Evolutionary conservation across 2,888 invertebrate species (phyloP).

Genomic region (Hypercompe scribonia): DNA sequence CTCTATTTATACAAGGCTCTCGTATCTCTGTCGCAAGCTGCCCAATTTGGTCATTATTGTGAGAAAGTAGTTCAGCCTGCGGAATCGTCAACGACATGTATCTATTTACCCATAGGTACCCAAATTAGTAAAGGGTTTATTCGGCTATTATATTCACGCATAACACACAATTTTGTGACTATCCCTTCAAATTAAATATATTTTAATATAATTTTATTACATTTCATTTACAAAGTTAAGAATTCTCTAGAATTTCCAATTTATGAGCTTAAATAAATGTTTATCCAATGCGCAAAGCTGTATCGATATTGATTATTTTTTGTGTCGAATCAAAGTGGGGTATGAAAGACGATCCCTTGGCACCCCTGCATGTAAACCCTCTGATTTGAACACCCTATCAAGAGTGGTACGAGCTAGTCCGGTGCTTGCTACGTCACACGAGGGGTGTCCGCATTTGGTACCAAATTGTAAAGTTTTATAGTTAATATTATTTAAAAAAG

Average conservation of each 20-base stretch:
- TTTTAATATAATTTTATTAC: background rate
- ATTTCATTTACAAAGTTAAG: background rate
- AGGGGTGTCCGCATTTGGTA: slow-evolving; percentile 26
- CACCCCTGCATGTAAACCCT: slow-evolving; percentile 42
- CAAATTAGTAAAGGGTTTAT: slow-evolving; percentile 19
- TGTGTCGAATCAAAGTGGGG: slow-evolving; percentile 40
- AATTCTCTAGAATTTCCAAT: background rate
- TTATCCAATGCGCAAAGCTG: slow-evolving; percentile 24
- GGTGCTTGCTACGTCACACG: slow-evolving; percentile 16
- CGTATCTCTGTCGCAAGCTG: background rate
- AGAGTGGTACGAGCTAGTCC: slow-evolving; percentile 18
- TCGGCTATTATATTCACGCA: slow-evolving; percentile 9
- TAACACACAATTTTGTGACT: slow-evolving; percentile 14
- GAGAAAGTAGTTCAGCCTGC: slow-evolving; percentile 6
- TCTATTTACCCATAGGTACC: slow-evolving; percentile 11
- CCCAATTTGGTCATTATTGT: background rate
- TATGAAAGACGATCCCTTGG: slow-evolving; percentile 24
- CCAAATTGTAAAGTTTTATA: slow-evolving; percentile 15
- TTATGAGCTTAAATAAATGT: slow-evolving; percentile 9
- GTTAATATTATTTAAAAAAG: background rate
- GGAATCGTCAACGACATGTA: background rate
- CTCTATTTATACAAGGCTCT: background rate
- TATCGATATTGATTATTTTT: slow-evolving; percentile 46
- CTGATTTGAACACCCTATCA: slow-evolving; percentile 30
- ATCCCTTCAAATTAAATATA: slow-evolving; percentile 12